Percentiles rank a stretch among this genome's conserved stretches.
phyloP scores from a whole-genome alignment of 2,113 vertebrate genomes.

The Halichoeres trimaculatus region DNA sequence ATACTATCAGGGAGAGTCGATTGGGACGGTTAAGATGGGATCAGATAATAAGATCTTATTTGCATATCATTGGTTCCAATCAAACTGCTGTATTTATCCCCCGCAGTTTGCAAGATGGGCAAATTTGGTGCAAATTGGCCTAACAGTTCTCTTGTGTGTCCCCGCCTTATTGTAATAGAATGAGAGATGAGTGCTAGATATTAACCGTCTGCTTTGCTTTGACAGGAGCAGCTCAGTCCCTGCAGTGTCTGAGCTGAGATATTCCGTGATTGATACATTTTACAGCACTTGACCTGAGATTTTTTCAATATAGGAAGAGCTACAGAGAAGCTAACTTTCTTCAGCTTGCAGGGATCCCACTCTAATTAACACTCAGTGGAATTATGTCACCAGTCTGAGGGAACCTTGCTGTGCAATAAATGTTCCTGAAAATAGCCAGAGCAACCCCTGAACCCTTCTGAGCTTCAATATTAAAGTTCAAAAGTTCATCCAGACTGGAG shows the following conservation, averaged over 20 bases:
- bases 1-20: slow-evolving; percentile 39
- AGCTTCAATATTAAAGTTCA: slow-evolving; percentile 20
- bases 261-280: slow-evolving; percentile 64
- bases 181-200: slow-evolving; percentile 21
- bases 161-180: slow-evolving; percentile 8
- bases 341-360: slow-evolving; percentile 16
- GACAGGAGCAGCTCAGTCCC: neutral
- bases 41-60: slow-evolving; percentile 48
- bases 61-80: slow-evolving; percentile 53
- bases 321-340: slow-evolving; percentile 57
- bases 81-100: slow-evolving; percentile 32
- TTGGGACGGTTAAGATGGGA: slow-evolving; percentile 24
- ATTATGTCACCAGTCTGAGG: slow-evolving; percentile 42
- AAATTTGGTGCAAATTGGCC: slow-evolving; percentile 47
- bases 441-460: neutral
- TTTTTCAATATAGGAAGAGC: slow-evolving; percentile 47
- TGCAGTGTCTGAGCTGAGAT: slow-evolving; percentile 25
- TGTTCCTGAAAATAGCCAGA: slow-evolving; percentile 9
- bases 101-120: slow-evolving; percentile 29
- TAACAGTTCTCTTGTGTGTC: slow-evolving; percentile 19
- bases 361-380: slow-evolving; percentile 67
- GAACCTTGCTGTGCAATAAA: slow-evolving; percentile 55
- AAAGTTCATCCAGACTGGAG: slow-evolving; percentile 26
- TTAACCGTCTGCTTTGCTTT: slow-evolving; percentile 3
- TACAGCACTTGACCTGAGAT: slow-evolving; percentile 55